These are phyloP conservation scores for Lamellibrachia luymesi DNA, from an alignment of 1,140 invertebrate species.

Conservation along the genomic window DNA sequence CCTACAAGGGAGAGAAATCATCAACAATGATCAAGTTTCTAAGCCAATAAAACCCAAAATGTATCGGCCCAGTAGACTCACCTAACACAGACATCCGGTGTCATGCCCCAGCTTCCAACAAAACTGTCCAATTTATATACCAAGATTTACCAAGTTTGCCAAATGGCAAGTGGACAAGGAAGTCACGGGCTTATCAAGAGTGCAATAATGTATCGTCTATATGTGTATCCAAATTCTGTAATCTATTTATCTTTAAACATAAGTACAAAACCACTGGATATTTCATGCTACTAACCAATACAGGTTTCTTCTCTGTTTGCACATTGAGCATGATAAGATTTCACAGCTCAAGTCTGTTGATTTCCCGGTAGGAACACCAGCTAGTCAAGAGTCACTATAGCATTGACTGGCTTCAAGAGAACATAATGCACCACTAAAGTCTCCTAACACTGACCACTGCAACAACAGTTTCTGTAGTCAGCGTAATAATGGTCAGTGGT, in stretches of 20 bases:
- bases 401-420: neutral
- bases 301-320: neutral
- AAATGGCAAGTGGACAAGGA: too few relatives aligned
- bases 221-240: neutral
- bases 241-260: too few relatives aligned
- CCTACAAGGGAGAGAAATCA: slow-evolving; percentile 30
- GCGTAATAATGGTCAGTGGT: neutral
- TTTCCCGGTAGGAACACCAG: neutral
- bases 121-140: too few relatives aligned
- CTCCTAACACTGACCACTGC: neutral
- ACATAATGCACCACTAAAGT: neutral
- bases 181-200: too few relatives aligned
- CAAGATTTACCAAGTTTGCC: too few relatives aligned
- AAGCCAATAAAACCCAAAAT: too few relatives aligned
- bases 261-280: neutral
- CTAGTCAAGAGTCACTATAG: neutral
- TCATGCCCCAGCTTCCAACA: too few relatives aligned
- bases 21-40: neutral
- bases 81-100: too few relatives aligned
- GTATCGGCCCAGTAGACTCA: too few relatives aligned
- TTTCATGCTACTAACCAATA: neutral
- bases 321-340: neutral
- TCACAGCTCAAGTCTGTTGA: neutral
- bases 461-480: neutral
- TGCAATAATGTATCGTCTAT: too few relatives aligned